These are phyloP conservation scores for Hybognathus amarus DNA, from an alignment of 2,797 vertebrate species.

Conservation along the genomic window DNA sequence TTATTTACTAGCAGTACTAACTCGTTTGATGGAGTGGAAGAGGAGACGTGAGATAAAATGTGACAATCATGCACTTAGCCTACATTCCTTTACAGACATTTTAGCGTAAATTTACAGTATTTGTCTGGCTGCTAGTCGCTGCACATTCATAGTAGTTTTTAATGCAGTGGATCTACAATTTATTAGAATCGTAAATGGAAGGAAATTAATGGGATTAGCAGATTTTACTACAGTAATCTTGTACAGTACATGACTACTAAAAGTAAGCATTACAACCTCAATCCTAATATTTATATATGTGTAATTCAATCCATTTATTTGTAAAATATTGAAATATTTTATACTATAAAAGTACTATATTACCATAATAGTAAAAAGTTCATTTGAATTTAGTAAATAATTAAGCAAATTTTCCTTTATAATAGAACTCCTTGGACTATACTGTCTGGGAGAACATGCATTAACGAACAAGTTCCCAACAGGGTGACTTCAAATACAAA, in stretches of 20 bases:
- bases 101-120: neutral
- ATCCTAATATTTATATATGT: neutral
- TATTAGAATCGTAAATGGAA: neutral
- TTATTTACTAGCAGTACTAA: conserved; percentile 71
- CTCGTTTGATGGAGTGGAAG: neutral
- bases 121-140: neutral
- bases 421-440: too few relatives aligned
- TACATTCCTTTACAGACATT: neutral
- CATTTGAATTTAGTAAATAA: neutral
- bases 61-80: neutral
- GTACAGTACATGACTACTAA: neutral
- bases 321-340: neutral
- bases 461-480: neutral
- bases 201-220: neutral
- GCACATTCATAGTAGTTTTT: neutral
- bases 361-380: neutral
- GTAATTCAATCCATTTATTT: neutral
- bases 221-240: neutral
- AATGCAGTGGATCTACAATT: neutral
- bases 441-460: neutral
- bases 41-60: neutral
- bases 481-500: neutral
- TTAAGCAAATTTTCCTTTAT: too few relatives aligned
- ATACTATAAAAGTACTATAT: neutral
- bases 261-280: neutral